Evolutionary conservation across 2,888 invertebrate species (phyloP), one percentile per base, ranked within the genome.

Genomic region (Linyphia triangularis): DNA sequence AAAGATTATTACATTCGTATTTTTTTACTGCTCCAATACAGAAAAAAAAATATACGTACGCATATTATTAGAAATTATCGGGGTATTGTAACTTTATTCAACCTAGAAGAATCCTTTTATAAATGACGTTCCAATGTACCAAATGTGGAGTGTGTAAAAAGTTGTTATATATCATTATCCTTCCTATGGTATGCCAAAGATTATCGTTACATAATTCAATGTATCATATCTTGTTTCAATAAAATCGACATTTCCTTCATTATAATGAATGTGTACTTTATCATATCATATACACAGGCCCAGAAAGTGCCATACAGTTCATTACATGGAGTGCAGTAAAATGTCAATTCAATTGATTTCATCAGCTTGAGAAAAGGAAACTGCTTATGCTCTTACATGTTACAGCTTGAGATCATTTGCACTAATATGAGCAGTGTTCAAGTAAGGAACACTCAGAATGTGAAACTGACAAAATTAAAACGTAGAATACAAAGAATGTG

Each of bases 191-290:
- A 72, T 86, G 86, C 86, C 86, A 86, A 86, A 86, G 70, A 73
- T 63, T 61, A 79, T 78, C 63, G 79, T 86, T 72, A 81, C 57
- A 86, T 33, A 57, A 82, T 88, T 82, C 61, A 88, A 65, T 88
- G 88, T 88, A 88, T 82, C 82, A 88, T 88, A 88, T 88, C 81
- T 51, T 88, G 82, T 88, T 82, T 81, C 81, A 88, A 82, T 88
- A 75, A 81, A 88, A 88, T 75, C 75, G 75, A 69, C 33, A 67
- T 79, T 61, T 82, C 77, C 88, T 82, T 88, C 61, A 88, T 72
- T 85, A 33, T 69, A 59, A 40, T 19, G 22, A 19, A 3, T 28
- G 28, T 40, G 6, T 65, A 6, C 22, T 75, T 72, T n/a, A 26
- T 30, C n/a, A n/a, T n/a, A n/a, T 33, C 16, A 0, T 26, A 24